Evolutionary conservation across 2,797 vertebrate species (phyloP).

Genomic region (Microctenopoma steveboyesi): DNA sequence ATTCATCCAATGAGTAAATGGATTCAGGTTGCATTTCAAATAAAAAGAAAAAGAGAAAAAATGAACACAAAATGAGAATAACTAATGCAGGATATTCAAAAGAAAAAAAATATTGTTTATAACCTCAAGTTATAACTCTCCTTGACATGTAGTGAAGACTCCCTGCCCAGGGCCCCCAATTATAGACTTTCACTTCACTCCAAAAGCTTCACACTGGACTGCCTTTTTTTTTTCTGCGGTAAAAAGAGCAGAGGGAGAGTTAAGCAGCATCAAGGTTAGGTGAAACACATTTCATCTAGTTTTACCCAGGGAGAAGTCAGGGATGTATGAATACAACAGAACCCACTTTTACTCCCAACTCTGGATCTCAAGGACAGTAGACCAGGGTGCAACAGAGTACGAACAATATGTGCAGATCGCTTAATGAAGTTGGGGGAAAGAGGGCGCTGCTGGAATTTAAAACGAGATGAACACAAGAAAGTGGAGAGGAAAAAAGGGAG

Average conservation of each 20-base stretch:
- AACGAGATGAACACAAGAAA: not conserved
- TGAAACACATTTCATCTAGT: slow-evolving; percentile 53
- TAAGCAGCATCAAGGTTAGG: slow-evolving; percentile 68
- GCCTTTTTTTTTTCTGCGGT: slow-evolving; percentile 39
- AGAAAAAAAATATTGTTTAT: slow-evolving; percentile 29
- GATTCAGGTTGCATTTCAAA: slow-evolving; percentile 37
- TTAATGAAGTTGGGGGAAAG: slow-evolving; percentile 60
- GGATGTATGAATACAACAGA: slow-evolving; percentile 37
- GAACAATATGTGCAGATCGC: slow-evolving; percentile 50
- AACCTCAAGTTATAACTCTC: slow-evolving; percentile 57
- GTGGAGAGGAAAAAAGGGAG: slow-evolving; percentile 3
- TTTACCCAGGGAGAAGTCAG: slow-evolving; percentile 43
- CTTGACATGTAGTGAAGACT: slow-evolving; percentile 58
- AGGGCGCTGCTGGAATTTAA: slow-evolving; percentile 25
- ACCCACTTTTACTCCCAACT: slow-evolving; percentile 20
- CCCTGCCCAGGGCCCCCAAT: slow-evolving; percentile 58
- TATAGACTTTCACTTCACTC: slow-evolving; percentile 51
- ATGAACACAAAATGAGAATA: slow-evolving; percentile 14
- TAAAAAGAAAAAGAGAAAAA: not conserved
- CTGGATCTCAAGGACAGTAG: slow-evolving; percentile 64
- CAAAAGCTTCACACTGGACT: slow-evolving; percentile 37
- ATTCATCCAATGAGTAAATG: slow-evolving; percentile 42
- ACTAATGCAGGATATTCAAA: slow-evolving; percentile 38
- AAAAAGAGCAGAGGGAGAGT: slow-evolving; percentile 36
- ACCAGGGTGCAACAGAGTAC: slow-evolving; percentile 36